Conservation (phyloP, 2,888 invertebrate species). For the Epiperipatus broadwayi region DNA sequence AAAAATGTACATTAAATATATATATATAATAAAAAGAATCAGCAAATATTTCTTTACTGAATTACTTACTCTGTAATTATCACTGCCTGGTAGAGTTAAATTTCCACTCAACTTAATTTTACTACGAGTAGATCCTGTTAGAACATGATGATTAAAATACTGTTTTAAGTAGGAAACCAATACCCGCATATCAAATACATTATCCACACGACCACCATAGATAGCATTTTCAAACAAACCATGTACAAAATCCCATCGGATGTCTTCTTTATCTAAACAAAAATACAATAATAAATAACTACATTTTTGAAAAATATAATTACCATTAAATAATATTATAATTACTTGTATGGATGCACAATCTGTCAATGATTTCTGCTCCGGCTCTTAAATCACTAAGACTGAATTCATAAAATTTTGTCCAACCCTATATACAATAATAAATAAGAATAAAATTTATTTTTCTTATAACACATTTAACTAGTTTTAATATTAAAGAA, state of each 20-base stretch:
- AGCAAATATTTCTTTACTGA: not conserved
- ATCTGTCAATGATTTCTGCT: constrained; percentile 39
- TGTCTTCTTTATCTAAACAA: constrained; percentile 3
- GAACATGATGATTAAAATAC: constrained; percentile 37
- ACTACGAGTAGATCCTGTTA: constrained; percentile 34
- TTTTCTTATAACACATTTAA: constrained; percentile 7
- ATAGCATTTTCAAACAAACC: constrained; percentile 57
- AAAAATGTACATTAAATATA: constrained; percentile 17
- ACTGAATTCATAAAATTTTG: constrained; percentile 68
- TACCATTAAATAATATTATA: constrained; percentile 14
- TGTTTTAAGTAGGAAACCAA: constrained; percentile 44
- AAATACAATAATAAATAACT: not conserved
- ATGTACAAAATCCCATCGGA: constrained; percentile 51
- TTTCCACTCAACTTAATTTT: constrained; percentile 39
- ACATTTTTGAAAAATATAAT: constrained; percentile 8
- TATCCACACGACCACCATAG: constrained; percentile 69
- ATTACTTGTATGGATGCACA: constrained; percentile 29
- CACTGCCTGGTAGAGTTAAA: constrained; percentile 36
- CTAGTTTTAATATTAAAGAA: too few species aligned
- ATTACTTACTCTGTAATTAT: constrained; percentile 33
- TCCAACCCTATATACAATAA: constrained; percentile 50
- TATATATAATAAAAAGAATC: not conserved
- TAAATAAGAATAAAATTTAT: too few species aligned
- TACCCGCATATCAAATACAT: constrained; percentile 47
- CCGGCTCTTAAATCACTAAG: constrained; percentile 58